Conservation (phyloP, 2,888 invertebrate genomes). For the Agriotes lineatus region DNA sequence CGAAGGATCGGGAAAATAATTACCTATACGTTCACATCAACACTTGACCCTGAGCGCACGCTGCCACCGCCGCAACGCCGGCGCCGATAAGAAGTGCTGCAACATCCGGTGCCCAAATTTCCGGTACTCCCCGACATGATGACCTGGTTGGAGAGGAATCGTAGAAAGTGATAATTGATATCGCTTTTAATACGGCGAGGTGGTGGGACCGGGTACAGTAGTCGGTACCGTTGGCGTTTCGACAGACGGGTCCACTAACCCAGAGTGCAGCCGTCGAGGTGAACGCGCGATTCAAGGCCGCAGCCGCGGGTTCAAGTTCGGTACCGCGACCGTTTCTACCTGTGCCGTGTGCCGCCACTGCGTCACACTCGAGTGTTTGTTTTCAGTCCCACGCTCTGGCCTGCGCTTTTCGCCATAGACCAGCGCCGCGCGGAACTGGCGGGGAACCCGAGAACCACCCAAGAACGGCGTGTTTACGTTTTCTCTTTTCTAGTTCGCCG, state of each 20-base stretch:
- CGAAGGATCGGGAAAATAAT: too few relatives aligned
- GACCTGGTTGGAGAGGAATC: neutral
- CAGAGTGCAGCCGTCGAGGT: slow-evolving; percentile 68
- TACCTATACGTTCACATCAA: too few relatives aligned
- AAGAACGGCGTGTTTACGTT: neutral
- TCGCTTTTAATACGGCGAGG: slow-evolving; percentile 25
- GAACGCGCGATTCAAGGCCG: slow-evolving; percentile 69
- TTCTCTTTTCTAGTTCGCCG: neutral
- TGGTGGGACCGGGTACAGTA: slow-evolving; percentile 41
- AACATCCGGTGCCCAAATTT: too few relatives aligned
- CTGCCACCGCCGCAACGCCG: too few relatives aligned
- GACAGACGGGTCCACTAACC: slow-evolving; percentile 54
- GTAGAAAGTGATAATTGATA: slow-evolving; percentile 24
- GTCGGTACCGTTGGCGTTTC: slow-evolving; percentile 46
- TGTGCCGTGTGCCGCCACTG: slow-evolving; percentile 39
- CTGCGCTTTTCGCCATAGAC: neutral
- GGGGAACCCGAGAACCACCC: neutral
- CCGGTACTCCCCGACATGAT: too few relatives aligned
- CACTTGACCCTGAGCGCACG: too few relatives aligned
- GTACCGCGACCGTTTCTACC: slow-evolving; percentile 52
- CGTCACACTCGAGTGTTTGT: slow-evolving; percentile 31
- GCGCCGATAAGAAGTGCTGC: too few relatives aligned
- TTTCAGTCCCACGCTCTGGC: slow-evolving; percentile 17
- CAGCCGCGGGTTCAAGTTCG: slow-evolving; percentile 63
- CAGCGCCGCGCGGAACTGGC: neutral